phyloP scores from a whole-genome alignment of 1,140 invertebrate genomes.

The Ptiloglossa arizonensis region DNA sequence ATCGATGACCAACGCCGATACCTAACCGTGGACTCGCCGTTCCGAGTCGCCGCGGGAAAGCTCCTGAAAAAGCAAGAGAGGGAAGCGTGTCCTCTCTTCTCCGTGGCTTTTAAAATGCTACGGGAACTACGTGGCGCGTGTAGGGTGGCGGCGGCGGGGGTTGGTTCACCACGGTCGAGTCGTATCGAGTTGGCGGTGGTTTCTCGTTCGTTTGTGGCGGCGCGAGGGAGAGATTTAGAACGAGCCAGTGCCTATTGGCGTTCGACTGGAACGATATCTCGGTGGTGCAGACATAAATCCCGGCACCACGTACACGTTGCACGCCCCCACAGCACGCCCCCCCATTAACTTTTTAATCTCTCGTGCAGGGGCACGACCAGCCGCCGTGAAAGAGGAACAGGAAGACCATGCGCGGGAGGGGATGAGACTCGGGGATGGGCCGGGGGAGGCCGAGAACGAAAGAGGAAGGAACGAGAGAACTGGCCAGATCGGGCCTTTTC shows the following conservation, averaged over 20 bases:
- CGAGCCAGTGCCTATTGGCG: constrained; percentile 70
- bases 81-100: too few species aligned
- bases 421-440: constrained; percentile 3
- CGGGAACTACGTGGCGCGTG: constrained; percentile 60
- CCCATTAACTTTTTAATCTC: constrained; percentile 79
- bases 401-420: constrained; percentile 38
- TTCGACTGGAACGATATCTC: constrained; percentile 72
- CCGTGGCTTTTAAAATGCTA: too few species aligned
- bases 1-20: too few species aligned
- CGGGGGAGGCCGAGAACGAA: neutral
- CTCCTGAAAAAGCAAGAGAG: too few species aligned
- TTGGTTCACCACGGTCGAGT: too few species aligned
- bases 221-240: constrained; percentile 71
- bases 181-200: too few species aligned
- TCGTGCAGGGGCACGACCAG: constrained; percentile 54
- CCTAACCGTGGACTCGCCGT: too few species aligned
- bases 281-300: constrained; percentile 77
- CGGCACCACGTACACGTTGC: constrained; percentile 75
- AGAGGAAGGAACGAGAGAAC: constrained; percentile 32
- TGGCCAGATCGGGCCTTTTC: constrained; percentile 53
- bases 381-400: constrained; percentile 42
- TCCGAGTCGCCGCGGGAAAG: too few species aligned
- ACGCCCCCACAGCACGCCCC: constrained; percentile 76
- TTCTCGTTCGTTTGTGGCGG: constrained; percentile 68
- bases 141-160: constrained; percentile 73